A percentile compares a stretch with the other conserved stretches of the same genome.
Conservation (phyloP, 2,797 vertebrate genomes). For the Petrocephalus sullivani region DNA sequence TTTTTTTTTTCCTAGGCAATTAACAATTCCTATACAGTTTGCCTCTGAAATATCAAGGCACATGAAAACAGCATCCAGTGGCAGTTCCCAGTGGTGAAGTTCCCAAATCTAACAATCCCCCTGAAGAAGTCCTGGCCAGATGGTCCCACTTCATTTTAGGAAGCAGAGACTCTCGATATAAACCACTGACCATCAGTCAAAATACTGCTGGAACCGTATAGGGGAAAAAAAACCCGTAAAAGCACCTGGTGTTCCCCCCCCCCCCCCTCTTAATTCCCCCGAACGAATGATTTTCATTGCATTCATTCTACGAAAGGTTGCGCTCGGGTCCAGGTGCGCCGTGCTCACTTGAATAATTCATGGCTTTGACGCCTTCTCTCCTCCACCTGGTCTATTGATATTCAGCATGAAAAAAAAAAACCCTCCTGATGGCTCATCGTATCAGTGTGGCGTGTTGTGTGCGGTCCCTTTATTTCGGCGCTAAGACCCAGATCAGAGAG, state of each 20-base stretch:
- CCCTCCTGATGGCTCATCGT: constrained; percentile 11
- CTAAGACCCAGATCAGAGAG: neutral
- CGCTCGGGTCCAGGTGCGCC: neutral
- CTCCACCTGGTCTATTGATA: constrained; percentile 11
- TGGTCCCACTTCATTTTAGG: neutral
- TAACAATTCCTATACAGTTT: neutral
- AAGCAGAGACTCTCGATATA: neutral
- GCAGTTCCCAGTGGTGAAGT: neutral
- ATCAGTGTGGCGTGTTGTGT: neutral
- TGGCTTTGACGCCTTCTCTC: constrained; percentile 3
- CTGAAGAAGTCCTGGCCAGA: neutral
- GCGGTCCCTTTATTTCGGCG: neutral
- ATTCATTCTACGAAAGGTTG: constrained; percentile 9
- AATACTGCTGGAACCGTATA: neutral
- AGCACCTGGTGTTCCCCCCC: neutral
- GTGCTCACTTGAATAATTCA: constrained; percentile 24
- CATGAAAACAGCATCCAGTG: neutral
- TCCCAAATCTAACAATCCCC: neutral
- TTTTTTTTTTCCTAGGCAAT: neutral
- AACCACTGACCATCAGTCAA: neutral
- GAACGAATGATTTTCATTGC: neutral
- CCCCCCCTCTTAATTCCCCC: constrained; percentile 20
- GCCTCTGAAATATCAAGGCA: neutral
- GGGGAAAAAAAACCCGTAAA: neutral
- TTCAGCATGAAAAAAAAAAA: neutral